Evolutionary conservation across 2,113 vertebrate species (phyloP).

Genomic region (Clarias magur): DNA sequence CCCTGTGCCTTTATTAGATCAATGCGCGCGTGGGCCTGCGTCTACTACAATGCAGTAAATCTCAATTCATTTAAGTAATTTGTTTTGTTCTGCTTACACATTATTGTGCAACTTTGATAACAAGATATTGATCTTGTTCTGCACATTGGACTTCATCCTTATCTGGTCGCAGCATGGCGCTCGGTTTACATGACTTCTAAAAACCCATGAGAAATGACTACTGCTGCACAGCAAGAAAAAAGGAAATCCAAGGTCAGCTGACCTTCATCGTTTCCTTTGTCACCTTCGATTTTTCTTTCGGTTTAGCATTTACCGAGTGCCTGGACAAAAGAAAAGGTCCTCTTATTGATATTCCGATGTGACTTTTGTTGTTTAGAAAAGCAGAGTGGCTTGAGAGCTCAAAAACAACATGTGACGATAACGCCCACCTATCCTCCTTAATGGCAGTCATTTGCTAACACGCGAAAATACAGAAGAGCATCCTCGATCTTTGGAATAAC

Average conservation of each 20-base stretch:
- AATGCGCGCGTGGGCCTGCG: not conserved
- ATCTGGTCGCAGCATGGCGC: conserved; percentile 19
- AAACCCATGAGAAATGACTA: conserved; percentile 16
- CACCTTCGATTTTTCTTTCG: conserved; percentile 16
- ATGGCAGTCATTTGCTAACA: conserved; percentile 18
- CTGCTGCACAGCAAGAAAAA: conserved; percentile 14
- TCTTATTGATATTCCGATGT: conserved; percentile 33
- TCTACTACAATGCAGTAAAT: not conserved
- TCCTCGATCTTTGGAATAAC: not conserved
- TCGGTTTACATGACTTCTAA: conserved; percentile 1
- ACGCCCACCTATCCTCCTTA: not conserved
- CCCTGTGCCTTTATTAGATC: not conserved
- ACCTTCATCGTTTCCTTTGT: conserved; percentile 28
- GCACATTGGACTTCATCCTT: conserved; percentile 2
- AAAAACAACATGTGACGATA: conserved; percentile 16
- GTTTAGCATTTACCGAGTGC: conserved; percentile 16
- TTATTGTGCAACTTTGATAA: conserved; percentile 14
- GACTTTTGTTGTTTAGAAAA: conserved; percentile 15
- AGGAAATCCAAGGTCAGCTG: conserved; percentile 17
- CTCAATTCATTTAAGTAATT: not conserved
- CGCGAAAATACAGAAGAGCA: conserved; percentile 1
- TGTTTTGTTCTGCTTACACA: conserved; percentile 4
- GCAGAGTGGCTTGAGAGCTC: not conserved
- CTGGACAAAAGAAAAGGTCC: not conserved
- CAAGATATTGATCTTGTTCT: conserved; percentile 27